phyloP scores from a whole-genome alignment of 1,140 invertebrate genomes.

The Tetramorium simillimum region DNA sequence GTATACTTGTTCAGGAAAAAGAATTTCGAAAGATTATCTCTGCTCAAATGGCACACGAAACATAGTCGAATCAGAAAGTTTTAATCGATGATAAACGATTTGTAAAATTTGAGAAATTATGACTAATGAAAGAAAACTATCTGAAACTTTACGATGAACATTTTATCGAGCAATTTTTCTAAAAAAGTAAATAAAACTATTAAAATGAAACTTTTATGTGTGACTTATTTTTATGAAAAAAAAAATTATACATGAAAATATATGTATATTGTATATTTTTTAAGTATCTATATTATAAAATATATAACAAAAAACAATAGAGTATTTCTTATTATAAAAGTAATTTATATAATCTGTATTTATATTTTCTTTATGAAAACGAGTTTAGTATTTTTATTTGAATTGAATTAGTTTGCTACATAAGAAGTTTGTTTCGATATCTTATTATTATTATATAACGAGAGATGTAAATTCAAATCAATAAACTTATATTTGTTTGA shows the following conservation, averaged over 20 bases:
- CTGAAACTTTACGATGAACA: not conserved
- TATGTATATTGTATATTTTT: too few relatives aligned
- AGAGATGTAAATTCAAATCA: not conserved
- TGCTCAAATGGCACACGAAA: conserved; percentile 2
- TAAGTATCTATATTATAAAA: not conserved
- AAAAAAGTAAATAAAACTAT: not conserved
- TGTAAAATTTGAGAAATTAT: conserved; percentile 17
- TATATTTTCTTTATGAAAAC: not conserved
- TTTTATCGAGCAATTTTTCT: not conserved
- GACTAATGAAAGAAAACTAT: not conserved
- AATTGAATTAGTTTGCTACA: not conserved
- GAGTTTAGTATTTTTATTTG: not conserved
- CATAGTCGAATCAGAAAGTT: conserved; percentile 23
- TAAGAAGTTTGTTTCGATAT: not conserved
- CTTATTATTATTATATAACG: not conserved
- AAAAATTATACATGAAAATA: too few relatives aligned
- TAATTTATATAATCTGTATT: not conserved
- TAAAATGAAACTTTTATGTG: not conserved
- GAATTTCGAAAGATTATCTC: conserved; percentile 43
- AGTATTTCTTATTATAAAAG: not conserved
- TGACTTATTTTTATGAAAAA: too few relatives aligned
- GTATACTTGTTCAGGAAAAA: conserved; percentile 10
- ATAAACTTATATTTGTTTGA: not conserved
- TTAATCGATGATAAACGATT: not conserved
- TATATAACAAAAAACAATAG: not conserved